Evolutionary conservation across 2,113 vertebrate genomes (phyloP), one percentile per base, ranked within the genome.

Genomic region (Podarcis raffonei): DNA sequence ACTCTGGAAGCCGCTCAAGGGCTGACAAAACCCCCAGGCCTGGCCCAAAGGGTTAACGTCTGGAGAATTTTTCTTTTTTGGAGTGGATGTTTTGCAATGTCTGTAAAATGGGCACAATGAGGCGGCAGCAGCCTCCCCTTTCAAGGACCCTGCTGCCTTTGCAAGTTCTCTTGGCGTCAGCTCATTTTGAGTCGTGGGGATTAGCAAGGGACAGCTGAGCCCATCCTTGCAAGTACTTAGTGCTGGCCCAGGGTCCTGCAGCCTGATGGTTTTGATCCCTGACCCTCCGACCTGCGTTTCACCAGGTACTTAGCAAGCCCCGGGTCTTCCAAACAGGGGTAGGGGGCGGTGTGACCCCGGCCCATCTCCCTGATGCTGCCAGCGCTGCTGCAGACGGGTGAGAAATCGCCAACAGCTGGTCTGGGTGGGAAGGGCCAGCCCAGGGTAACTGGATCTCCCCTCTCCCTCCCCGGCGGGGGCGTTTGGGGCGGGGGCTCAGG

Each of bases 401-500:
- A 92, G 91, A 48, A 81, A 92, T 83, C 42, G 1, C 81, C 81
- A 1, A 87, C 94, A 94, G 94, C 92, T 91, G 94, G 22, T 86
- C 35, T 53, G 2, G 13, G 3, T 4, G 69, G 57, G 71, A 42
- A 86, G 81, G 86, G 37, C 77, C 48, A 25, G 78, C 69, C 71
- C 53, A 7, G 53, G 37, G 91, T 80, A 92, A 92, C 91, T 75
- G 4, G 91, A 90, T 90, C 89, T 53, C 48, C 11, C 48, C 48
- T 9, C 48, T 48, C 83, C 90, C 86, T 88, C 86, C 68, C 81
- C 66, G 69, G 25, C 6, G 15, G 27, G 3, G 74, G 30, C 74
- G 32, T 0, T 27, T 48, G 8, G 71, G 62, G 5, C 2, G 9
- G 90, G 57, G 32, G 59, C 30, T 57, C 78, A 16, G n/a, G 79